phyloP scores from a whole-genome alignment of 2,888 invertebrate species.

The Scaptomyza polygonia region DNA sequence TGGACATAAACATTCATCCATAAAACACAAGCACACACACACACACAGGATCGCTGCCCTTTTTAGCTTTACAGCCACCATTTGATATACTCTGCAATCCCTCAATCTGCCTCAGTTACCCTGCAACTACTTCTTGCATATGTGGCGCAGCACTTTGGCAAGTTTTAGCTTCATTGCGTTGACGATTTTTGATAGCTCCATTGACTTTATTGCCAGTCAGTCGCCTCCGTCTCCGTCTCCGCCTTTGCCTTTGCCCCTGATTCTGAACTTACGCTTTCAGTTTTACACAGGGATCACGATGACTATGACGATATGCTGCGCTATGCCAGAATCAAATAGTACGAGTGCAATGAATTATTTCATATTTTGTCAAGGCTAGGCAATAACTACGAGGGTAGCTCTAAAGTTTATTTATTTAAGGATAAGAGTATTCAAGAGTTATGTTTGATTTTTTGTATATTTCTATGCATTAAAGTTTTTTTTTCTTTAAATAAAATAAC shows the following conservation, averaged over 20 bases:
- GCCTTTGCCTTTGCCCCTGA: too few relatives aligned
- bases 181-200: constrained; percentile 79
- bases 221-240: constrained; percentile 6
- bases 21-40: constrained; percentile 48
- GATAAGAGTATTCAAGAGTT: too few relatives aligned
- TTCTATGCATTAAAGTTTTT: too few relatives aligned
- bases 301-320: too few relatives aligned
- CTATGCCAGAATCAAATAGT: too few relatives aligned
- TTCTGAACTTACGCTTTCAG: constrained; percentile 56
- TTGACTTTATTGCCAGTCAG: constrained; percentile 72
- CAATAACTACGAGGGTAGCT: constrained; percentile 36
- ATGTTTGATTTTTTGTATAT: too few relatives aligned
- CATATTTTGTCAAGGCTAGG: constrained; percentile 53
- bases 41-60: constrained; percentile 10
- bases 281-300: constrained; percentile 26
- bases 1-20: constrained; percentile 54
- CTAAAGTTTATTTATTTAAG: neutral
- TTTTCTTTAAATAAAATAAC: too few relatives aligned
- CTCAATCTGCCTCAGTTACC: too few relatives aligned
- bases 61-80: neutral
- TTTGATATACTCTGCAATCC: neutral
- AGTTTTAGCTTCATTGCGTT: constrained; percentile 73
- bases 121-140: constrained; percentile 38
- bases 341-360: constrained; percentile 70
- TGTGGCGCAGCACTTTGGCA: constrained; percentile 63